Evolutionary conservation across 2,888 invertebrate genomes (phyloP), one percentile per base, ranked within the genome.

Genomic region (Agriopis marginaria): DNA sequence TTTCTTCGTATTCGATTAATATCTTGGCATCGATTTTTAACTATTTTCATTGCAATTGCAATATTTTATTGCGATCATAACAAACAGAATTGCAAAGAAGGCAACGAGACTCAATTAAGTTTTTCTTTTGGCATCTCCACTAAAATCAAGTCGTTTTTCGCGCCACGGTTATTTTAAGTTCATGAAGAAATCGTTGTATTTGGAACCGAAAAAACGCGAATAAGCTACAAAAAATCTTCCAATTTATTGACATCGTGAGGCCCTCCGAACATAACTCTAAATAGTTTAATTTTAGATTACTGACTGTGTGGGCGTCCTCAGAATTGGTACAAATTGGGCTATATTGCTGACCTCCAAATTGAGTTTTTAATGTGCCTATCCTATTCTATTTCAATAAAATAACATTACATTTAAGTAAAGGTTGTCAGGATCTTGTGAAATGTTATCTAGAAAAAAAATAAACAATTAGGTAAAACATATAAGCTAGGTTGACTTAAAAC

Each of bases 301-400:
- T 6, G 44, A 66, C 50, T 45, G 69, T 71, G 77, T 75, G 70
- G 74, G 77, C 70, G 77, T 68, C 70, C 68, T 68, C 71, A 67
- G 71, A 63, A 72, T 68, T 75, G 72, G 67, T 67, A 68, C 70
- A 75, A 77, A 74, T 77, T 77, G 73, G 66, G 51, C 73, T 63
- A 74, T 70, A 77, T 73, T 74, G 73, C 73, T 79, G 77, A 77
- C 77, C 78, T 77, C 75, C 65, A 70, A 68, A 66, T 66, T 68
- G 69, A 67, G 65, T 74, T 70, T 66, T 49, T 64, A 49, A 68
- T 68, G 66, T 70, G 61, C 63, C 60, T 71, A 64, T 71, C 64
- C 60, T 71, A 64, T 71, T 64, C 42, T 40, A 42, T 64, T 68
- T 17, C 17, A 66, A 71, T 60, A 68, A 63, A 39, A 62, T 64